Base-by-base conservation (phyloP, 1,140 invertebrate genomes). In the Drosophila virilis region DNA sequence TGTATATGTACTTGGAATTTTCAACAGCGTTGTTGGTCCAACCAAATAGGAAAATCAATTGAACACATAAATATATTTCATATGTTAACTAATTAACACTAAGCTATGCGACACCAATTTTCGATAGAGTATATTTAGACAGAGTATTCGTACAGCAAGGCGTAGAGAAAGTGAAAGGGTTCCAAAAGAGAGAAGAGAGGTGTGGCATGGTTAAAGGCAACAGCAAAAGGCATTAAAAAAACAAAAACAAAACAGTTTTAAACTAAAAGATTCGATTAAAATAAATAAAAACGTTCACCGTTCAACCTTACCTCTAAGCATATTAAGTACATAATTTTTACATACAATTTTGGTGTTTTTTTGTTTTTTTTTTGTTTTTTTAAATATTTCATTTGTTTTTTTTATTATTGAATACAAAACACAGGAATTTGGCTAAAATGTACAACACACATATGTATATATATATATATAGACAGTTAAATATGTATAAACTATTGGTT, bases 361-460 rank as follows among this genome's bases (percentile, higher is more conserved):
- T 52, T 62, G 69, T 69, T 17, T 50, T 70, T 71, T 17, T 17
- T 17, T 70, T 77, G n/a, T n/a, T 17, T 17, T 17, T 48, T 48
- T 67, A 33, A 89, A 89, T 90, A 90, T 68, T 77, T 88, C 50
- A 52, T 62, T 74, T 69, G 32, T 50, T 70, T 71, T 50, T 70
- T 71, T 73, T 77, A 57, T 74, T 86, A 74, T 64, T 90, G 55
- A 52, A 74, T 88, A 89, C 80, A 88, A 86, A 77, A 86, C 83
- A 86, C 83, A 82, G 68, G 82, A 86, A 86, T 86, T 86, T 85
- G 79, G 83, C 83, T 86, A 86, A 79, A 88, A 74, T 78, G 62
- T 86, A 86, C 83, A 86, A 86, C 83, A 86, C 83, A 88, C 83
- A 86, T 77, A 78, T 65, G 77, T 86, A 86, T 68, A 17, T 17